phyloP scores from a whole-genome alignment of 2,888 invertebrate genomes.

The Nudaria mundana region DNA sequence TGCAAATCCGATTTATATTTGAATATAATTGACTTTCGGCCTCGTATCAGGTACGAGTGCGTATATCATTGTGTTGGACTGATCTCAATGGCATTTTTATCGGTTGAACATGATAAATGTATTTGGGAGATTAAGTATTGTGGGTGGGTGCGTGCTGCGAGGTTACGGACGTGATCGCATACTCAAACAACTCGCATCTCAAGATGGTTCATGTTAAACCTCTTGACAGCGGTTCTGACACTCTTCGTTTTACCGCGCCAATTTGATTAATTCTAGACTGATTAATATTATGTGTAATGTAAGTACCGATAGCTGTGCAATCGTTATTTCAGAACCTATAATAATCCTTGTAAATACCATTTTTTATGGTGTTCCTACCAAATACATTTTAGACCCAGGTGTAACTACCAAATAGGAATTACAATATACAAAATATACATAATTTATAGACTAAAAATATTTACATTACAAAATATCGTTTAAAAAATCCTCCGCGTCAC shows the following conservation, averaged over 20 bases:
- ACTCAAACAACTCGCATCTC: constrained; percentile 40
- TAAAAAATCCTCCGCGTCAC: too few species aligned
- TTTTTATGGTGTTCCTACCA: too few species aligned
- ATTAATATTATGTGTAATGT: too few species aligned
- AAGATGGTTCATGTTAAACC: constrained; percentile 25
- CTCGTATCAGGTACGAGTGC: constrained; percentile 70
- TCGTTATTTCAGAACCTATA: too few species aligned
- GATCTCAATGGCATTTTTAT: constrained; percentile 78
- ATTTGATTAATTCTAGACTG: too few species aligned
- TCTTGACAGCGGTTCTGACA: constrained; percentile 10
- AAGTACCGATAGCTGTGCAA: too few species aligned
- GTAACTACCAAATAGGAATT: too few species aligned
- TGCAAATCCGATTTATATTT: constrained; percentile 81
- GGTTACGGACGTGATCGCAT: constrained; percentile 39
- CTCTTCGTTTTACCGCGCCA: constrained; percentile 7
- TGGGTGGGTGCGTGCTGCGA: constrained; percentile 51
- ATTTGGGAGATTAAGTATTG: constrained; percentile 72
- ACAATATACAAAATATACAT: too few species aligned
- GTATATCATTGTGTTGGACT: constrained; percentile 70
- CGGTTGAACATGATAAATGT: constrained; percentile 78
- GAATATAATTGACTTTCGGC: constrained; percentile 80
- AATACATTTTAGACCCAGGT: too few species aligned
- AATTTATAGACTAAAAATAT: too few species aligned
- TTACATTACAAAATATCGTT: too few species aligned
- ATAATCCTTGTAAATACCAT: too few species aligned